Evolutionary conservation across 2,797 vertebrate genomes (phyloP).

Genomic region (Myoxocephalus aenaeus): DNA sequence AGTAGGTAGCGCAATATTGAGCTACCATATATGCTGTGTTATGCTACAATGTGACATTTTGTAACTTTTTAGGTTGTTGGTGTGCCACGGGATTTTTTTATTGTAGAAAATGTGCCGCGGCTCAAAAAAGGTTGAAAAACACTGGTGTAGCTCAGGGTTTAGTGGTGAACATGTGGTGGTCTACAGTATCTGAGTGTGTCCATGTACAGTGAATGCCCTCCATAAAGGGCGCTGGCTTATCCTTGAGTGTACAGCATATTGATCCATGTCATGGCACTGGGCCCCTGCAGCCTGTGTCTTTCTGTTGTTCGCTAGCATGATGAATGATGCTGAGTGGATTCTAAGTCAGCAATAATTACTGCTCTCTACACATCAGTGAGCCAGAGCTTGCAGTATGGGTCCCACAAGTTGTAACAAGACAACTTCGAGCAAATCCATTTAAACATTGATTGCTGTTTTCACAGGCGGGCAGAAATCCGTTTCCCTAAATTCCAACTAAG

Average conservation of each 20-base stretch:
- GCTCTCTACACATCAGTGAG: conserved; percentile 48
- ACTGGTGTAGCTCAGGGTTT: not conserved
- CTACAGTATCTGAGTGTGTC: not conserved
- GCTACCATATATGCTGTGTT: too few relatives aligned
- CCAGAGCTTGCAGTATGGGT: conserved; percentile 22
- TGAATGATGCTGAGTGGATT: conserved; percentile 58
- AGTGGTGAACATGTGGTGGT: not conserved
- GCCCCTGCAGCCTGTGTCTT: conserved; percentile 34
- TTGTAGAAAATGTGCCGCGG: too few relatives aligned
- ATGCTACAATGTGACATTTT: too few relatives aligned
- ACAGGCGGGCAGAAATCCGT: conserved; percentile 59
- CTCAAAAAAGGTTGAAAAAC: too few relatives aligned
- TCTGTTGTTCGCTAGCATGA: conserved; percentile 44
- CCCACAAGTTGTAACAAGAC: conserved; percentile 54
- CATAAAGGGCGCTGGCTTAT: conserved; percentile 11
- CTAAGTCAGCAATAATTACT: conserved; percentile 70
- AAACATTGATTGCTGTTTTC: conserved; percentile 64
- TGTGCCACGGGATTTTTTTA: too few relatives aligned
- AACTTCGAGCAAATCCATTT: conserved; percentile 59
- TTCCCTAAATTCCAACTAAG: conserved; percentile 50
- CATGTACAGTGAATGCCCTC: not conserved
- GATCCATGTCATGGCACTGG: conserved; percentile 22
- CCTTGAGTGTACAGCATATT: conserved; percentile 35
- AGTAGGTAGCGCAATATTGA: too few relatives aligned
- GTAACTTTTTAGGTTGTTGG: too few relatives aligned